Conservation (phyloP, 2,113 vertebrate species). For the Calyptomena viridis region DNA sequence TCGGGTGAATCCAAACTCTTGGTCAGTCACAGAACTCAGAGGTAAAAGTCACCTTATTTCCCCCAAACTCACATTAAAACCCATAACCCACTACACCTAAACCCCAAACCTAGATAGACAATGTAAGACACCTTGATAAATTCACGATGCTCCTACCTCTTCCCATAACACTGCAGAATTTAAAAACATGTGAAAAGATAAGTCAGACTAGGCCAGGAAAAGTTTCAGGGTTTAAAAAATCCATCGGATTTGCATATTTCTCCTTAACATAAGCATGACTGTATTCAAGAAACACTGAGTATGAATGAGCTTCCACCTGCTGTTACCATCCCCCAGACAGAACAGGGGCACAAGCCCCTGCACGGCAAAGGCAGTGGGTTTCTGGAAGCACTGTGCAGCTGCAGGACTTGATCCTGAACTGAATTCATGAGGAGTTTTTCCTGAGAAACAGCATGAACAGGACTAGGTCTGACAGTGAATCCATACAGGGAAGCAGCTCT, state of each 20-base stretch:
- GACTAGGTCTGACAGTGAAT: neutral
- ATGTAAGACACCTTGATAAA: neutral
- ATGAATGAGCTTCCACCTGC: neutral
- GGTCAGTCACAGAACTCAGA: neutral
- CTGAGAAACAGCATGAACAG: neutral
- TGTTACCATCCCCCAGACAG: neutral
- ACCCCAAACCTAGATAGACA: neutral
- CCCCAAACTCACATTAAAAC: neutral
- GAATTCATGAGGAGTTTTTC: neutral
- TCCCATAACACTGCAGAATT: neutral
- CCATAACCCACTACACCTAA: neutral
- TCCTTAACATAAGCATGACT: neutral
- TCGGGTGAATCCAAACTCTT: slow-evolving; percentile 16
- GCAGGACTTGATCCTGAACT: neutral
- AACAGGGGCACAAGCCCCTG: neutral
- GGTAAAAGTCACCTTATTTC: neutral
- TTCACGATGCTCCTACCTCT: neutral
- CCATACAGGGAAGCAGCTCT: neutral
- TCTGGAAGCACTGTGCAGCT: neutral
- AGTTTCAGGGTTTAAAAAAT: neutral
- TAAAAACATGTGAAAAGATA: neutral
- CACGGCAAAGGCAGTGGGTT: neutral
- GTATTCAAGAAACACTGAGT: neutral
- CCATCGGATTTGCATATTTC: neutral
- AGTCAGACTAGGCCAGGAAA: neutral